phyloP scores from a whole-genome alignment of 2,797 vertebrate species.

The Chaunax sp. region DNA sequence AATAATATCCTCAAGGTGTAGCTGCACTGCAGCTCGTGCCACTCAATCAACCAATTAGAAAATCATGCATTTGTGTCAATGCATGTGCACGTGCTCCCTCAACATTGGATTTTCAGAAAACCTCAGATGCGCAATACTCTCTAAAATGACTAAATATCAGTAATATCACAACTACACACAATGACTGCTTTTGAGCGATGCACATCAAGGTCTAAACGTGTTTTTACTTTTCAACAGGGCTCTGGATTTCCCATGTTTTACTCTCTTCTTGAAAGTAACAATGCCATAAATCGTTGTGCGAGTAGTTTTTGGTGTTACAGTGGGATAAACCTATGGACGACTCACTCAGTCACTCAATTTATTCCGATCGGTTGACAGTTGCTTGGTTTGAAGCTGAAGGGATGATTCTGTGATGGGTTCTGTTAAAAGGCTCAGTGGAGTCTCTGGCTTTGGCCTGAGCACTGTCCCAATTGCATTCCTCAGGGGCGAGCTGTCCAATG shows the following conservation, averaged over 20 bases:
- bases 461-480: constrained; percentile 77
- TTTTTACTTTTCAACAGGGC: constrained; percentile 8
- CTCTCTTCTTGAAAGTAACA: constrained; percentile 8
- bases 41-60: no score
- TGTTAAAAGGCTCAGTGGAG: constrained; percentile 57
- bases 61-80: no score
- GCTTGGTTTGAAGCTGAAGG: constrained; percentile 29
- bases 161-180: constrained; percentile 5
- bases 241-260: constrained; percentile 31
- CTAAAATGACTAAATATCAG: no score
- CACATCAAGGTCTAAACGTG: constrained; percentile 2
- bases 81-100: no score
- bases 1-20: no score
- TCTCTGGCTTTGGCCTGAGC: constrained; percentile 58
- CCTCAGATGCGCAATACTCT: no score
- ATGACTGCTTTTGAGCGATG: neutral
- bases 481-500: constrained; percentile 73
- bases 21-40: no score
- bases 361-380: constrained; percentile 17
- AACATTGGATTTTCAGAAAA: no score
- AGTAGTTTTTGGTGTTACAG: constrained; percentile 32
- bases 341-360: constrained; percentile 7
- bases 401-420: constrained; percentile 44
- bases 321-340: constrained; percentile 21
- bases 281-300: constrained; percentile 21